Evolutionary conservation across 2,113 vertebrate genomes (phyloP).

Genomic region (Pedionomus torquatus): DNA sequence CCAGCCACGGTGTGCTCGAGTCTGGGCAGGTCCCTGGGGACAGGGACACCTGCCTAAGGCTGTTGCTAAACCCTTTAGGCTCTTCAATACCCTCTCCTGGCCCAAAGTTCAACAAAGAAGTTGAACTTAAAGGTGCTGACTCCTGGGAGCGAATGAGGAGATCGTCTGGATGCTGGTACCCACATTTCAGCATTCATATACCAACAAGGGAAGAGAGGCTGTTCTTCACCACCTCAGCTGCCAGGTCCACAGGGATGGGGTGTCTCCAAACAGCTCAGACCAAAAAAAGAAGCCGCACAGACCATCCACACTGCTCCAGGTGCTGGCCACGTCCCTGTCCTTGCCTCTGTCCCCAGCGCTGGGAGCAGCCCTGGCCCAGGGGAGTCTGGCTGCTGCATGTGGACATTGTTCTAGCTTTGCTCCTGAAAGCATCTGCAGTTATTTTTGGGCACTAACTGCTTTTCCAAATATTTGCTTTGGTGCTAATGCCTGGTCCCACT

Average conservation of each 20-base stretch:
- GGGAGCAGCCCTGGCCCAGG: neutral
- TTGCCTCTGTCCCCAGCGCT: neutral
- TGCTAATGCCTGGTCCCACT: neutral
- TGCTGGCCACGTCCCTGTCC: neutral
- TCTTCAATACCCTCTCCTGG: neutral
- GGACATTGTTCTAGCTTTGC: neutral
- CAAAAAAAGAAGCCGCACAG: neutral
- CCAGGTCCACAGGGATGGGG: neutral
- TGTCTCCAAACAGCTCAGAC: neutral
- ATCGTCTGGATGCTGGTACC: neutral
- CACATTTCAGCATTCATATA: neutral
- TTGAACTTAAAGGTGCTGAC: neutral
- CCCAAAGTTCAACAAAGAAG: neutral
- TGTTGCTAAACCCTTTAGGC: neutral
- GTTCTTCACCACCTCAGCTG: neutral
- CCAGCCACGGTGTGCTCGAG: neutral
- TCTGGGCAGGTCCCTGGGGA: neutral
- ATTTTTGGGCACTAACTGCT: neutral
- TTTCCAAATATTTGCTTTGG: neutral
- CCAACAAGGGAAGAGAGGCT: neutral
- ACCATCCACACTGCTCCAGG: fast-evolving
- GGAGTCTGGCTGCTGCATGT: neutral
- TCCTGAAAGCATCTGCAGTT: neutral
- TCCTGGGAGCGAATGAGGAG: neutral
- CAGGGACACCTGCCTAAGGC: neutral